These are phyloP conservation scores for Leptarthrus brevirostris DNA, from an alignment of 2,888 invertebrate genomes.

Conservation along the genomic window DNA sequence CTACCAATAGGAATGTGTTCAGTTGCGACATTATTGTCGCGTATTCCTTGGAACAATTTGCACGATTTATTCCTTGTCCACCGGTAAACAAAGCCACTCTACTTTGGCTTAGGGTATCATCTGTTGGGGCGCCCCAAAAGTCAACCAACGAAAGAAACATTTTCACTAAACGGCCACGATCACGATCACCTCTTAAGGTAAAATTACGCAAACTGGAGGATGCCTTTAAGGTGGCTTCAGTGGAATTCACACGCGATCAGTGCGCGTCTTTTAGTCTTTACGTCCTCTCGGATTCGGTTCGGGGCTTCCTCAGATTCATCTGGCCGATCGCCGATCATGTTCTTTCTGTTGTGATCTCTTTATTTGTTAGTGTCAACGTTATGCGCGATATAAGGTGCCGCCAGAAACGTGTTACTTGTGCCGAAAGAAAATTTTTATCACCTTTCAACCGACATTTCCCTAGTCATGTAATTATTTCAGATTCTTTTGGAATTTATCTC, in stretches of 20 bases:
- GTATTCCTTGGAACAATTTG: slow-evolving; percentile 37
- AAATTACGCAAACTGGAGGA: slow-evolving; percentile 46
- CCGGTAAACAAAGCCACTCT: slow-evolving; percentile 28
- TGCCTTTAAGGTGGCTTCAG: slow-evolving; percentile 8
- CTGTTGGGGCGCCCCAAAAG: slow-evolving; percentile 24
- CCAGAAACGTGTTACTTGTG: slow-evolving; percentile 8
- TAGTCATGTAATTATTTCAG: slow-evolving; percentile 11
- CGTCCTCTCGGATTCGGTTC: background rate
- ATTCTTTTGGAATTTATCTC: background rate
- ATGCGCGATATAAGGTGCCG: slow-evolving; percentile 43
- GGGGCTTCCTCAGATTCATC: background rate
- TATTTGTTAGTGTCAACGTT: slow-evolving; percentile 45
- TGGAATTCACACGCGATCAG: slow-evolving; percentile 46
- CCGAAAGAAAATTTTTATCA: slow-evolving; percentile 39
- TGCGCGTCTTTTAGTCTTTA: slow-evolving; percentile 1
- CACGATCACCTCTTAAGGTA: slow-evolving; percentile 47
- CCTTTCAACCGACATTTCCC: slow-evolving; percentile 29
- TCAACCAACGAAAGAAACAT: slow-evolving; percentile 13
- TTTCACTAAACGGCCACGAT: slow-evolving; percentile 46
- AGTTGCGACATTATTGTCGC: slow-evolving; percentile 35
- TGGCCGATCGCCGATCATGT: slow-evolving; percentile 39
- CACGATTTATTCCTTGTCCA: slow-evolving; percentile 48
- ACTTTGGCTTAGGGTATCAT: background rate
- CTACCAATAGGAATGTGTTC: slow-evolving; percentile 18
- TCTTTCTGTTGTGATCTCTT: slow-evolving; percentile 45